Evolutionary conservation across 2,888 invertebrate species (phyloP).

Genomic region (Meliscaeva auricollis): DNA sequence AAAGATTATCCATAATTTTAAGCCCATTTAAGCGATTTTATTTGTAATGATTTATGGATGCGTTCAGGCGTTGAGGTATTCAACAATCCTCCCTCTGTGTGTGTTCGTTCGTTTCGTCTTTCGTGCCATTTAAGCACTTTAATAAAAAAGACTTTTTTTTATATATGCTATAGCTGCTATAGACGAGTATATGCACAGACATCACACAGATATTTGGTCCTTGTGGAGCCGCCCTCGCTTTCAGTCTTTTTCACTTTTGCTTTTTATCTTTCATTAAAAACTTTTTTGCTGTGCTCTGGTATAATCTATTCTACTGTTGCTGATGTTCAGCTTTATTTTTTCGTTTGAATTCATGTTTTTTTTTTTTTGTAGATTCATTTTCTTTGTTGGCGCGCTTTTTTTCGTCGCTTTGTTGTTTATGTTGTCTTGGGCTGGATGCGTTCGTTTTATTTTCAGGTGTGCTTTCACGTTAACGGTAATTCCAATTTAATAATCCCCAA

Average conservation of each 20-base stretch:
- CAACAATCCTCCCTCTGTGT: background rate
- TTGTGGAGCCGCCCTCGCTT: slow-evolving; percentile 4
- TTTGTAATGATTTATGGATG: slow-evolving; percentile 69
- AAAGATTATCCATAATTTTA: slow-evolving; percentile 66
- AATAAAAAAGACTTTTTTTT: slow-evolving; percentile 37
- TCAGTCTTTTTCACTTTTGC: slow-evolving; percentile 42
- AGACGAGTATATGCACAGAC: background rate
- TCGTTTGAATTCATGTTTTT: slow-evolving; percentile 27
- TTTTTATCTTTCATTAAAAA: slow-evolving; percentile 56
- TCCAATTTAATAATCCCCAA: slow-evolving; percentile 73
- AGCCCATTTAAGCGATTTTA: slow-evolving; percentile 65
- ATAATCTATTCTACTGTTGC: slow-evolving; percentile 24
- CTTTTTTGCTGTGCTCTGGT: slow-evolving; percentile 8
- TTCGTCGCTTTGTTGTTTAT: too few relatives aligned
- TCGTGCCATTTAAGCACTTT: slow-evolving; percentile 58
- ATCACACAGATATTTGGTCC: background rate
- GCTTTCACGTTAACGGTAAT: slow-evolving; percentile 60
- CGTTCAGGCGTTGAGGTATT: slow-evolving; percentile 44
- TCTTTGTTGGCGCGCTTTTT: background rate
- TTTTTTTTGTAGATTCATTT: background rate
- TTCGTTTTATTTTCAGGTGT: slow-evolving; percentile 61
- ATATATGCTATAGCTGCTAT: background rate
- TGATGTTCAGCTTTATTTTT: slow-evolving; percentile 25
- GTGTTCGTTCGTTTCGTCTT: background rate
- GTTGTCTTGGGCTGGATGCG: slow-evolving; percentile 4